Evolutionary conservation across 1,140 invertebrate genomes (phyloP), one percentile per base, ranked within the genome.

Genomic region (Trichomalopsis sarcophagae): DNA sequence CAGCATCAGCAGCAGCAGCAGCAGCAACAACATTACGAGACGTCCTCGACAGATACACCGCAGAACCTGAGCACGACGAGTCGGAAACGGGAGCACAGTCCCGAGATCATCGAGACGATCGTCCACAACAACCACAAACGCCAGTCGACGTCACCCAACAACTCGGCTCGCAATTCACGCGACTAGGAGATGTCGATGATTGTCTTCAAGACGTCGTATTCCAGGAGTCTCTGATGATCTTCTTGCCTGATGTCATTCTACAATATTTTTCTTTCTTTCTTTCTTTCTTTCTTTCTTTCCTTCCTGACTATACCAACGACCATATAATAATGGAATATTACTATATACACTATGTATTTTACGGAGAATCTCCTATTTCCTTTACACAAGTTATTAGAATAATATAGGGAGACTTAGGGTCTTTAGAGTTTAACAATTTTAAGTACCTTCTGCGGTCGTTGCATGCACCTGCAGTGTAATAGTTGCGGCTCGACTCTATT

Each of bases 31-130:
- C 40, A 76, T 33, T 21, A 50, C 9, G n/a, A 50, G 36, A 74
- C 27, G 74, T 66, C 77, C 23, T 62, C 23, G 27, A 21, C 40
- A 69, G 75, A 55, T 13, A 11, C 33, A 44, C 74, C 74, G 27
- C 55, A 84, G 75, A 71, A 84, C 36, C 73, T 83, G n/a, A 76
- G 27, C 55, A 69, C 55, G 9, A 68, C 83, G 62, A 74, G 79
- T 40, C 88, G 91, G 74, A 93, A 93, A 88, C 91, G 92, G n/a
- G 91, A 92, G 80, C 91, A 89, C 84, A 91, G 89, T 81, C 91
- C 90, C 5, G 89, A 71, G 27, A 87, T 71, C 76, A 62, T 71
- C 74, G 88, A 91, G 84, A 85, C 30, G 2, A 75, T 75, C 21
- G 40, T 44, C 13, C 11, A 11, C 47, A 14, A 85, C 74, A 90